Conservation (phyloP, 2,113 vertebrate species). For the Xenus cinereus region DNA sequence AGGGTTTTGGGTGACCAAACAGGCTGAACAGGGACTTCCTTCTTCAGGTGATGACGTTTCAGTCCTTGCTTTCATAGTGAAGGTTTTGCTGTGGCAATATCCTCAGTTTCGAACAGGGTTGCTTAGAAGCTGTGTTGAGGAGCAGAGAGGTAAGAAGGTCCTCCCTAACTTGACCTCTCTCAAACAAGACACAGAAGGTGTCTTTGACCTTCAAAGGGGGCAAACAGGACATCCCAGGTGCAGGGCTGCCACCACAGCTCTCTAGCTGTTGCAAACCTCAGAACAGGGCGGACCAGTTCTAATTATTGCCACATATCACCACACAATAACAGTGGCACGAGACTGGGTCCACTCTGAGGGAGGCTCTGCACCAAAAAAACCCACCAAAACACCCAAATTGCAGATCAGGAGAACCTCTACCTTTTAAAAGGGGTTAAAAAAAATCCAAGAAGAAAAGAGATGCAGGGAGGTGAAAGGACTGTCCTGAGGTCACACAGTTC, state of each 20-base stretch:
- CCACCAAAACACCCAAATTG: neutral
- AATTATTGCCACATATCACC: rapidly evolving
- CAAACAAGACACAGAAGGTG: neutral
- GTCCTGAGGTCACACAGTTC: neutral
- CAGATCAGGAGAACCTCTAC: neutral
- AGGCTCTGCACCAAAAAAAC: neutral
- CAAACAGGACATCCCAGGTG: neutral
- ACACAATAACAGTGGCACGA: neutral
- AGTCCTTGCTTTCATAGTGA: neutral
- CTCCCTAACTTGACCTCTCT: neutral
- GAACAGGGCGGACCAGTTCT: neutral
- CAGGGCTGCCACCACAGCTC: rapidly evolving
- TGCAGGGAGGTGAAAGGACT: neutral
- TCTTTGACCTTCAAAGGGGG: neutral
- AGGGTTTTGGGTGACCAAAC: neutral
- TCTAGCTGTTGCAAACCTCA: neutral
- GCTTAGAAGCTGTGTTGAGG: neutral
- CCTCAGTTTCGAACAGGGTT: rapidly evolving
- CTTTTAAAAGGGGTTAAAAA: neutral
- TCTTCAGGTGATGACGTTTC: neutral
- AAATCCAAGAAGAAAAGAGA: neutral
- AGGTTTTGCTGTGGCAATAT: neutral
- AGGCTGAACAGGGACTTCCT: neutral
- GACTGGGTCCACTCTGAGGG: neutral
- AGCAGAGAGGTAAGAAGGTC: neutral